Base-by-base conservation (phyloP, 1,140 invertebrate species). In the Caenorhabditis latens region DNA sequence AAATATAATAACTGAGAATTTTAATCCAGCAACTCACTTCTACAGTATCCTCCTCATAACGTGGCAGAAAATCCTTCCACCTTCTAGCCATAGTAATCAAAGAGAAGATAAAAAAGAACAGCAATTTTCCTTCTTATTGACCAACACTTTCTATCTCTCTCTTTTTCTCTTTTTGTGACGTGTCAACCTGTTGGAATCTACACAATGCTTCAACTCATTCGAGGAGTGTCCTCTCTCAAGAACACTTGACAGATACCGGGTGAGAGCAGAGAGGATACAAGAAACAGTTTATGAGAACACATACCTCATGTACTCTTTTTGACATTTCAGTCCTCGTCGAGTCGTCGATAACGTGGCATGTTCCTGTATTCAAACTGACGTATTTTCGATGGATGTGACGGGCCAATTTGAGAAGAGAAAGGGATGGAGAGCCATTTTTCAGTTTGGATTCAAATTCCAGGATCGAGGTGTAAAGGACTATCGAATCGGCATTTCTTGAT, bases 401-500 rank as follows among this genome's bases (percentile, higher is more conserved):
- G 53, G 71, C 71, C 46, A 79, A 32, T 79, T 79, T 79, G 7
- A 79, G 46, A 79, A 79, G 43, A 32, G 43, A 79, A 9, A 79
- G 71, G 9, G 71, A 50, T 43, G 71, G 71, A 79, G 71, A 48
- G 50, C n/a, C 71, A 24, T 11, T 50, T 21, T 79, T 79, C 19
- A 79, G 24, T 50, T 79, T 79, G 40, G 71, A 79, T 53, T 79
- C 71, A n/a, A 79, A 79, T 46, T 79, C 71, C 7, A 79, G 46
- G 24, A 79, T 50, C 19, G 71, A 48, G 7, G 13, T 79, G 71
- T 79, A 79, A 14, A 79, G 71, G 46, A 19, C n/a, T 50, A 79
- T 79, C 71, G 71, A 79, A 79, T 79, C 71, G 71, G 71, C 71
- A 14, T 79, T 79, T 24, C 71, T 19, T n/a, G 71, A 79, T 79